Percentiles rank a stretch among this genome's conserved stretches.
phyloP scores from a whole-genome alignment of 2,888 invertebrate species.

The Ennomos erosarius region DNA sequence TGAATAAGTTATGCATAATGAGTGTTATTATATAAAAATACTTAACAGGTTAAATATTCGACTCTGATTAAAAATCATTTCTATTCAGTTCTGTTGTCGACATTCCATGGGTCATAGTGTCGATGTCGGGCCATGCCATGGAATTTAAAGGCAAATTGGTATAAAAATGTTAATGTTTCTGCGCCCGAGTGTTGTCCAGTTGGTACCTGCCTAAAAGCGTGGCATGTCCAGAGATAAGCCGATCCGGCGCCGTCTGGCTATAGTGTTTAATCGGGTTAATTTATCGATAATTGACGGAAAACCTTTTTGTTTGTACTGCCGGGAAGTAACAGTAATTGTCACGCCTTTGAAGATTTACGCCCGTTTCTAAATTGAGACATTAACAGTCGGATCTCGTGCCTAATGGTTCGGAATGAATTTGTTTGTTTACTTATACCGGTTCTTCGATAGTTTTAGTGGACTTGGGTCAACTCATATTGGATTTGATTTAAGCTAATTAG shows the following conservation, averaged over 20 bases:
- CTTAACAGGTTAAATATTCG: too few relatives aligned
- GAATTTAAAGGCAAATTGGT: conserved; percentile 77
- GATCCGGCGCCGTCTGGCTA: conserved; percentile 79
- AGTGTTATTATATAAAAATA: too few relatives aligned
- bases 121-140: conserved; percentile 44
- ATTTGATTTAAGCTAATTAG: conserved; percentile 63
- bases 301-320: conserved; percentile 84
- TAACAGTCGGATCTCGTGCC: conserved; percentile 84
- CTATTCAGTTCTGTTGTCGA: conserved; percentile 6
- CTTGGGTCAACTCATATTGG: conserved; percentile 56
- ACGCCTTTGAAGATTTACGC: conserved; percentile 86
- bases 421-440: conserved; percentile 80
- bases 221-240: conserved; percentile 81
- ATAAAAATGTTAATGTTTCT: conserved; percentile 73
- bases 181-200: conserved; percentile 63
- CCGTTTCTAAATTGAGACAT: conserved; percentile 85
- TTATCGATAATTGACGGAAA: conserved; percentile 86
- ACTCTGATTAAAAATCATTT: too few relatives aligned
- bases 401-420: conserved; percentile 85
- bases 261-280: conserved; percentile 84
- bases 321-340: conserved; percentile 85
- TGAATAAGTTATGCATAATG: too few relatives aligned
- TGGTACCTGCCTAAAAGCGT: conserved; percentile 83
- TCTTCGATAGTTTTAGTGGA: conserved; percentile 68
- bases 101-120: conserved; percentile 24